A percentile compares a stretch with the other conserved stretches of the same genome.
Evolutionary conservation across 2,888 invertebrate species (phyloP).

Genomic region (Octodonta nipae): DNA sequence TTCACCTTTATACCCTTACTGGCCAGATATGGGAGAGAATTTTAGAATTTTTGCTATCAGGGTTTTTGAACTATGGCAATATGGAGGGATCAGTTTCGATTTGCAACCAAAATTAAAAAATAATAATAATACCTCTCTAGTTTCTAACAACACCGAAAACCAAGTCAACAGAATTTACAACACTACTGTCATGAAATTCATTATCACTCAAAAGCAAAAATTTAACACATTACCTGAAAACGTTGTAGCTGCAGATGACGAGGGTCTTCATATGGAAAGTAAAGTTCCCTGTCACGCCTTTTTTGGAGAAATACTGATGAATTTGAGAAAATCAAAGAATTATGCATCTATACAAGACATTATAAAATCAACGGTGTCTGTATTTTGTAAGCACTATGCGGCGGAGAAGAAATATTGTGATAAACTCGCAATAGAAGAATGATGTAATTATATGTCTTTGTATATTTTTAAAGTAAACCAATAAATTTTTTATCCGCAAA

Average conservation of each 20-base stretch:
- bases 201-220: constrained; percentile 13
- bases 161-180: constrained; percentile 3
- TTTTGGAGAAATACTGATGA: constrained; percentile 31
- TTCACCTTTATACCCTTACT: constrained; percentile 39
- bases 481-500: too few relatives aligned
- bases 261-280: constrained; percentile 32
- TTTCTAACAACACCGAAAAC: neutral
- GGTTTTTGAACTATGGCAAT: constrained; percentile 41
- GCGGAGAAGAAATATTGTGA: constrained; percentile 25
- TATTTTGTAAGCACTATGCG: constrained; percentile 27
- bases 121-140: constrained; percentile 1
- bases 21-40: constrained; percentile 36
- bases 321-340: constrained; percentile 18
- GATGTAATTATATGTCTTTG: too few relatives aligned
- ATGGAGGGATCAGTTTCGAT: constrained; percentile 39
- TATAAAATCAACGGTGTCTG: constrained; percentile 20
- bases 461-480: too few relatives aligned
- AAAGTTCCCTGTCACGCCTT: constrained; percentile 35
- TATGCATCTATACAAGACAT: constrained; percentile 19
- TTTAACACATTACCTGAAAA: constrained; percentile 22
- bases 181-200: constrained; percentile 13
- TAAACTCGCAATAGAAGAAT: constrained; percentile 2
- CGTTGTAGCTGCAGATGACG: constrained; percentile 30
- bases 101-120: constrained; percentile 10
- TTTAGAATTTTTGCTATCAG: constrained; percentile 41